phyloP scores from a whole-genome alignment of 2,888 invertebrate species.

The Prosapia bicincta region DNA sequence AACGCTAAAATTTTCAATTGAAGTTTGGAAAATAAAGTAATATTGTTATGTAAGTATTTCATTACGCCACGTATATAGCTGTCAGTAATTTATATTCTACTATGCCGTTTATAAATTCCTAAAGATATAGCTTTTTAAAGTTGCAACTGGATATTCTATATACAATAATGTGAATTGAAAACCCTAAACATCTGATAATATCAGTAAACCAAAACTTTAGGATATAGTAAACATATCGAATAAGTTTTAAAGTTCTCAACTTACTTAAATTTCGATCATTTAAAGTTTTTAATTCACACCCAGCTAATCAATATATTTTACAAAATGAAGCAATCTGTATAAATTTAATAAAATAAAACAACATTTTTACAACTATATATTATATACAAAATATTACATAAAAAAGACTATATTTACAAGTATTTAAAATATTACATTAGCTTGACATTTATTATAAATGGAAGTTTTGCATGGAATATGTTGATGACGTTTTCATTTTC shows the following conservation, averaged over 20 bases:
- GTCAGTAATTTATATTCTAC: too few species aligned
- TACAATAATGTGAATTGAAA: not conserved
- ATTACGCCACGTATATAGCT: too few species aligned
- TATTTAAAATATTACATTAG: not conserved
- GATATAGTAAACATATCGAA: too few species aligned
- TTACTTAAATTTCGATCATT: not conserved
- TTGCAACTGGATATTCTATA: not conserved
- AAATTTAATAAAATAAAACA: not conserved
- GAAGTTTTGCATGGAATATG: not conserved
- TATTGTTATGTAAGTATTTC: too few species aligned
- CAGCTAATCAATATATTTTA: not conserved
- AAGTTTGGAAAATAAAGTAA: too few species aligned
- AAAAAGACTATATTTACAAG: constrained; percentile 18
- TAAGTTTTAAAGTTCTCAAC: too few species aligned
- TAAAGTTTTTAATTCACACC: not conserved
- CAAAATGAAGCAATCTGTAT: not conserved
- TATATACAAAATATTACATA: constrained; percentile 24
- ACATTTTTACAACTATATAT: not conserved
- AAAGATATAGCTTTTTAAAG: too few species aligned
- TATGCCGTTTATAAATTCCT: too few species aligned
- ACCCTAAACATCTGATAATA: too few species aligned
- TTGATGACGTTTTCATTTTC: too few species aligned
- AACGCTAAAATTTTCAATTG: too few species aligned
- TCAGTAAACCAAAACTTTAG: too few species aligned
- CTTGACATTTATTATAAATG: not conserved